Percentiles rank a stretch among this genome's conserved stretches.
These are phyloP conservation scores for Diglossa cyanea DNA, from an alignment of 2,797 vertebrate species.

Conservation along the genomic window DNA sequence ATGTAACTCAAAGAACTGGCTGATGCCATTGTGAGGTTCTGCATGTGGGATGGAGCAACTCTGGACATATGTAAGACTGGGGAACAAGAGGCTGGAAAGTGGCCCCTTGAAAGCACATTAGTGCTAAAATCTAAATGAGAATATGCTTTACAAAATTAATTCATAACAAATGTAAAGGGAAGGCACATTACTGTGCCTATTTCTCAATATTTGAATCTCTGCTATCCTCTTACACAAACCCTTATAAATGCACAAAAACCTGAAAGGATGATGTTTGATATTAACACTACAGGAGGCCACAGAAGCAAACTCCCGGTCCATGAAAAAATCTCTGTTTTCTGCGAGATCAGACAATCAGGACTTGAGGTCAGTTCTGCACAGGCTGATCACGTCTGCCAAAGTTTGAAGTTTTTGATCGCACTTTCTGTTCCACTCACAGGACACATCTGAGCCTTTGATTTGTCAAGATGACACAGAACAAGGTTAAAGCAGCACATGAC, in stretches of 20 bases:
- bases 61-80: fast-evolving
- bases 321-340: neutral
- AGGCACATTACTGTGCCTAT: neutral
- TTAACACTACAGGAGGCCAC: neutral
- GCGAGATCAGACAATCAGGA: neutral
- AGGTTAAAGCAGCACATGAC: neutral
- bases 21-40: fast-evolving
- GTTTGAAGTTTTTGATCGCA: neutral
- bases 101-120: neutral
- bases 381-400: neutral
- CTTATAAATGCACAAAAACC: neutral
- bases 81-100: neutral
- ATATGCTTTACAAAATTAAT: neutral
- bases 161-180: neutral
- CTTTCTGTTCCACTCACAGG: neutral
- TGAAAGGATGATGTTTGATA: neutral
- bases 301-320: neutral
- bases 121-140: neutral
- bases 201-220: neutral
- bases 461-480: neutral
- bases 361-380: neutral
- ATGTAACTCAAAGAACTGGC: neutral
- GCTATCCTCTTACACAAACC: neutral
- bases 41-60: neutral
- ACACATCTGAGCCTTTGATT: neutral